Evolutionary conservation across 2,113 vertebrate genomes (phyloP).

Genomic region (Chrysochloris asiatica): DNA sequence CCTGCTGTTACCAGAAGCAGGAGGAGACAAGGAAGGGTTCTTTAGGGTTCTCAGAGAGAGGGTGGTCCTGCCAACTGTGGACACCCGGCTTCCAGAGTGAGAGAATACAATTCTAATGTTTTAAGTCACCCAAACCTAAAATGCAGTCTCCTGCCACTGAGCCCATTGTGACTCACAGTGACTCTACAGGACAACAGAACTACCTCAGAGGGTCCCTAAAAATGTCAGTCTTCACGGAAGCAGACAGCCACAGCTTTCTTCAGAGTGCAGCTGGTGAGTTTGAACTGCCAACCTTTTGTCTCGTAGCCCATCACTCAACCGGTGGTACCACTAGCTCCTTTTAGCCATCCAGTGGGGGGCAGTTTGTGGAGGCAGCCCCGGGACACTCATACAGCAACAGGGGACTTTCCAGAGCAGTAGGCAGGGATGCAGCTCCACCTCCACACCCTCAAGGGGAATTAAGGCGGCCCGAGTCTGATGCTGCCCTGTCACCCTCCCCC

Average conservation of each 20-base stretch:
- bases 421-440: background rate
- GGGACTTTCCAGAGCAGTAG: background rate
- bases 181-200: no score
- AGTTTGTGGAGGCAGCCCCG: background rate
- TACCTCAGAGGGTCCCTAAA: no score
- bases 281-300: no score
- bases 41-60: background rate
- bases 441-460: background rate
- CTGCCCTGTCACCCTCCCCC: background rate
- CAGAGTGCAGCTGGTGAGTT: no score
- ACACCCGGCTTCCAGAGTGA: background rate
- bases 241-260: no score
- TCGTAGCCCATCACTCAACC: no score
- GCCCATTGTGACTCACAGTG: no score
- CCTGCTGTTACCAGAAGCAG: background rate
- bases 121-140: background rate
- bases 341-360: no score
- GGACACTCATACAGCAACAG: background rate
- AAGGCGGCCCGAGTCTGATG: background rate
- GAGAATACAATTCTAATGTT: background rate
- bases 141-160: no score
- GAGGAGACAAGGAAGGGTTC: background rate
- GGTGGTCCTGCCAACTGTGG: fast-evolving
- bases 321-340: no score
- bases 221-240: no score